These are phyloP conservation scores for Periophthalmodon schlosseri DNA, from an alignment of 2,113 vertebrate species.

Conservation along the genomic window DNA sequence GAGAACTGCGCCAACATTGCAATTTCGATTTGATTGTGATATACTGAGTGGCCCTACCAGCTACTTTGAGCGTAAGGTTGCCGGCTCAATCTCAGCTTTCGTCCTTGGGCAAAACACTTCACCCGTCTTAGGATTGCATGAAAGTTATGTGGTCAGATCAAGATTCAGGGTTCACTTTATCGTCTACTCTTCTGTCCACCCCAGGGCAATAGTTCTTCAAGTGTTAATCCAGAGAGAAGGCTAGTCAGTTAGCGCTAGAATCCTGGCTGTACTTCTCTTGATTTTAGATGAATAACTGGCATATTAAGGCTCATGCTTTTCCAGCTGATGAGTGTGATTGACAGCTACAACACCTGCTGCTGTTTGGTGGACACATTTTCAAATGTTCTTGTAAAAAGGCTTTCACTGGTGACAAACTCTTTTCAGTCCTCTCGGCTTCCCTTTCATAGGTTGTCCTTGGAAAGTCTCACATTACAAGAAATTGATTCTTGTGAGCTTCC, in stretches of 20 bases:
- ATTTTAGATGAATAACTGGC: constrained; percentile 6
- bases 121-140: no score
- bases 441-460: background rate
- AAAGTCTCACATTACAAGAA: background rate
- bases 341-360: constrained; percentile 6
- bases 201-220: no score
- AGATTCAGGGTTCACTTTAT: no score
- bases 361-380: constrained; percentile 5
- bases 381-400: background rate
- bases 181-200: no score
- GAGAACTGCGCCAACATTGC: no score
- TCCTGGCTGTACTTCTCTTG: background rate
- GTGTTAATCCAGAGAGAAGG: background rate
- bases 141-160: no score
- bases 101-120: no score
- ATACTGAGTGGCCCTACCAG: no score
- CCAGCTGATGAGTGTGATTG: constrained; percentile 2
- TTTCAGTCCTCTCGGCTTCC: background rate
- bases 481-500: no score
- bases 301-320: background rate
- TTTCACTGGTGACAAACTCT: background rate
- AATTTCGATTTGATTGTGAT: no score
- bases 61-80: no score
- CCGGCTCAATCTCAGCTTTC: no score
- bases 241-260: background rate